phyloP scores from a whole-genome alignment of 2,888 invertebrate species.

The Siphlonurus alternatus region DNA sequence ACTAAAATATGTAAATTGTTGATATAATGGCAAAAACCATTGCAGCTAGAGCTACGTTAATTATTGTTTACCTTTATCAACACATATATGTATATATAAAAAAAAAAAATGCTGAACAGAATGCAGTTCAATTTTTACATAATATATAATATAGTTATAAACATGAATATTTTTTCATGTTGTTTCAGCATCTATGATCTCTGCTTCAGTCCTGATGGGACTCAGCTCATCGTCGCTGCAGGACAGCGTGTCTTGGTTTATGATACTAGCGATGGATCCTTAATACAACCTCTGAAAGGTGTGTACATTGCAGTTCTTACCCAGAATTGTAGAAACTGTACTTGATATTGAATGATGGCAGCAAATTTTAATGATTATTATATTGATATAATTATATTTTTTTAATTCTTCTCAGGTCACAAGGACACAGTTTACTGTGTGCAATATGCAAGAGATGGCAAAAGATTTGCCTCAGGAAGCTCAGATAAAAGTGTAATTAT shows the following conservation, averaged over 20 bases:
- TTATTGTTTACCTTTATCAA: no score
- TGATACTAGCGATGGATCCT: slow-evolving; percentile 74
- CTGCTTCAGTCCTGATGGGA: slow-evolving; percentile 92
- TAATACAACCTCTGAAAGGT: slow-evolving; percentile 82
- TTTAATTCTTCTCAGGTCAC: slow-evolving; percentile 39
- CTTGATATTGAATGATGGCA: neutral
- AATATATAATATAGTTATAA: no score
- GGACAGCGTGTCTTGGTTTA: slow-evolving; percentile 92
- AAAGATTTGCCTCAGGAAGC: slow-evolving; percentile 91
- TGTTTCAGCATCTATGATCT: slow-evolving; percentile 72
- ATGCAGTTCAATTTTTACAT: no score
- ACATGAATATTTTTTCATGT: no score
- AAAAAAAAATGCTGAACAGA: no score
- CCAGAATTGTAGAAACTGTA: neutral
- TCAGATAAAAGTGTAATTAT: slow-evolving; percentile 96
- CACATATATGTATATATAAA: no score
- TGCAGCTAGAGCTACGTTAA: no score
- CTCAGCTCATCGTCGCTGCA: slow-evolving; percentile 83
- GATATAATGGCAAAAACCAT: no score
- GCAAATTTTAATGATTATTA: no score
- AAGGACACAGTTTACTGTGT: slow-evolving; percentile 88
- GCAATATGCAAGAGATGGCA: slow-evolving; percentile 84
- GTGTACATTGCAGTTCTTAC: slow-evolving; percentile 3
- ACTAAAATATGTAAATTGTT: no score
- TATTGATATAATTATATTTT: no score